Percentiles rank a stretch among this genome's conserved stretches.
Conservation (phyloP, 2,797 vertebrate genomes). For the Lepidocolaptes lacrymiger region DNA sequence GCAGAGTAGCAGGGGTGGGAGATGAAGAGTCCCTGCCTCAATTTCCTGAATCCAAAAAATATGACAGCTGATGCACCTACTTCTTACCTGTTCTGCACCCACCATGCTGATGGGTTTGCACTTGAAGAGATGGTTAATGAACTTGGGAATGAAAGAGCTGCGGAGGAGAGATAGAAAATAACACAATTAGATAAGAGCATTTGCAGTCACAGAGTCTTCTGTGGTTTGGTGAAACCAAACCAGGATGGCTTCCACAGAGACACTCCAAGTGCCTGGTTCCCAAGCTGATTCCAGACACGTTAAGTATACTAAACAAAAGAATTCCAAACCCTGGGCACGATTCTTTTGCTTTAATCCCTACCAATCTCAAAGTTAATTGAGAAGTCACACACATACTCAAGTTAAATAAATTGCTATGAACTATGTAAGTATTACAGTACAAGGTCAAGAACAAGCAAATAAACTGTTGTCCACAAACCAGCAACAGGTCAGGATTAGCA, state of each 20-base stretch:
- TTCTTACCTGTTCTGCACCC: slow-evolving; percentile 95
- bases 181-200: neutral
- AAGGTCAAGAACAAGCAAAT: neutral
- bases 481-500: neutral
- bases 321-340: neutral
- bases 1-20: neutral
- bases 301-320: neutral
- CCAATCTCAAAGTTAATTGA: neutral
- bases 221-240: neutral
- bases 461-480: neutral
- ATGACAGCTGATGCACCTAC: neutral
- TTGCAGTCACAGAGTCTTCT: neutral
- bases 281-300: neutral
- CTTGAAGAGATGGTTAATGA: slow-evolving; percentile 98
- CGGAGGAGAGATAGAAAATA: slow-evolving; percentile 1
- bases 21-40: neutral
- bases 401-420: neutral
- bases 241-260: neutral
- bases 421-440: neutral
- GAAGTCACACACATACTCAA: neutral
- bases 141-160: slow-evolving; percentile 98
- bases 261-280: neutral
- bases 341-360: neutral
- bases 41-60: neutral
- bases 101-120: slow-evolving; percentile 99